These are phyloP conservation scores for Coenonympha glycerion DNA, from an alignment of 2,888 invertebrate species.

Conservation along the genomic window DNA sequence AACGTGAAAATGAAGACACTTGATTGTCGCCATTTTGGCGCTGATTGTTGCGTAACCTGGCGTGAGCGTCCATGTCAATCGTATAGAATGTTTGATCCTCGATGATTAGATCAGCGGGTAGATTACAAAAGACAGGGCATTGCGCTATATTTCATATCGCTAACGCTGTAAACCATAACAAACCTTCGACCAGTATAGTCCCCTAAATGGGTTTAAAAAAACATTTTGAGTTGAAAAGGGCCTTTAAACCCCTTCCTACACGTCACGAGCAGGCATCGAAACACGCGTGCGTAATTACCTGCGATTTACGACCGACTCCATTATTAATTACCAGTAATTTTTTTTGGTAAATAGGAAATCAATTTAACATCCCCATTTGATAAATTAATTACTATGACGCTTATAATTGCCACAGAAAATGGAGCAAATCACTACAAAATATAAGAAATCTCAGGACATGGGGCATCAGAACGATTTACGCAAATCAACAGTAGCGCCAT, in stretches of 20 bases:
- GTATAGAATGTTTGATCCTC: no score
- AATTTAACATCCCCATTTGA: not conserved
- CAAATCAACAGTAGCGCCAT: no score
- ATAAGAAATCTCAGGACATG: no score
- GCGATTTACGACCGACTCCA: slow-evolving; percentile 50
- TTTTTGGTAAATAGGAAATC: no score
- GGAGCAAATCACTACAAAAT: no score
- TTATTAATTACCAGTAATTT: slow-evolving; percentile 11
- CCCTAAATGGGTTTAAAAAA: slow-evolving; percentile 23
- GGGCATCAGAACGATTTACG: no score
- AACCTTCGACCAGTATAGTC: slow-evolving; percentile 15
- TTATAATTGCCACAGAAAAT: not conserved
- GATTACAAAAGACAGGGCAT: not conserved
- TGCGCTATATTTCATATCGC: not conserved
- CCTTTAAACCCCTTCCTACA: slow-evolving; percentile 51
- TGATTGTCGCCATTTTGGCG: no score
- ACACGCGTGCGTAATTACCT: slow-evolving; percentile 58
- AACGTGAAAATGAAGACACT: no score
- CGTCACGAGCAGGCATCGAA: slow-evolving; percentile 49
- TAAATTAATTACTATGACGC: not conserved
- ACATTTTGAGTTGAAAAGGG: slow-evolving; percentile 43
- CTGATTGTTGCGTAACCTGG: no score
- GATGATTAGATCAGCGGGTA: no score
- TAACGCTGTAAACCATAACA: not conserved
- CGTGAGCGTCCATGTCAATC: no score